Base-by-base conservation (phyloP, 2,888 invertebrate species). In the Folsomia manolachei region DNA sequence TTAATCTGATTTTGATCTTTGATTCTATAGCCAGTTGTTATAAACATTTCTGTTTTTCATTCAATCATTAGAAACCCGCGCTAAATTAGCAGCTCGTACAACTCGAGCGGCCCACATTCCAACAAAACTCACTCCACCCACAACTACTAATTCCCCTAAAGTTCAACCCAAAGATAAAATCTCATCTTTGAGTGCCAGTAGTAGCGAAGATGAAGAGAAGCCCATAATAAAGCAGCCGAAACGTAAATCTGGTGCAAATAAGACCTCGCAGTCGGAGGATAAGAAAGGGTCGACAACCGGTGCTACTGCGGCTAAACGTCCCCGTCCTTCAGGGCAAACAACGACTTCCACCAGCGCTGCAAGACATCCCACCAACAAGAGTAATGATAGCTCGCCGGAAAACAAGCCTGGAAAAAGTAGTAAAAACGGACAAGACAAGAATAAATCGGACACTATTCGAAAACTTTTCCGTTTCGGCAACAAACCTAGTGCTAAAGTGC, bases 381-480 rank as follows among this genome's bases (percentile, higher is more conserved):
- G 72, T 19, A 72, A 65, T 71, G 74, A 76, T 24, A 76, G 76
- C 56, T 75, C 75, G 19, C 74, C 77, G 9, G 76, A 75, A 73
- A 71, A 66, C 9, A 74, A 71, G 25, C 63, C 63, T 1, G 74
- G 71, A 4, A 79, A 78, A 27, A 63, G 65, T 11, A 77, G 76
- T 26, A 76, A 72, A 68, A 71, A 26, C 18, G 64, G 66, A 2
- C 70, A 78, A 65, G 80, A 80, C 68, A 71, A 76, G 61, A 81
- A 80, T 64, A 81, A 81, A 72, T 78, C 76, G 71, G 75, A 79
- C 69, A 79, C 79, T n/a, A 75, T 81, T 26, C 69, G 74, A 52
- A 79, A 76, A 70, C 69, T 81, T 69, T 81, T 81, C 71, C 73
- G 74, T 18, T 67, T 72, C 7, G 63, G 24, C 1, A 66, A 60